Conservation (phyloP, 2,797 vertebrate genomes). For the Karalla daura region DNA sequence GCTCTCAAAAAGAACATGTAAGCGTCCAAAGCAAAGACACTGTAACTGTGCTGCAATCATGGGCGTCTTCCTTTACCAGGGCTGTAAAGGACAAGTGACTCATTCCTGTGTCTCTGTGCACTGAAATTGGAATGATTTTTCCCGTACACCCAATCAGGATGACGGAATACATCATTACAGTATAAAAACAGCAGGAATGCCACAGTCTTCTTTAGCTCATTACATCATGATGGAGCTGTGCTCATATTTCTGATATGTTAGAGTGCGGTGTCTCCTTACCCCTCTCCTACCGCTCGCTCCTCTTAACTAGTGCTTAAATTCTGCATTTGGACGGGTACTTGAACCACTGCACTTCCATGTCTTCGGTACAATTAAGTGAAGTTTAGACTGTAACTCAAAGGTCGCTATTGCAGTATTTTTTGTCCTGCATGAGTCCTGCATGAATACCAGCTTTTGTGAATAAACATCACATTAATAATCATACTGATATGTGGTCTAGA, state of each 20-base stretch:
- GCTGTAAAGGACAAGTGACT: background rate
- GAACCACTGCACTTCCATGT: too few relatives aligned
- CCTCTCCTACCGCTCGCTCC: too few relatives aligned
- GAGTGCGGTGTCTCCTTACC: too few relatives aligned
- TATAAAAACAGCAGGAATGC: background rate
- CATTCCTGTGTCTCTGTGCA: background rate
- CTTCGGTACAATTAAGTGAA: too few relatives aligned
- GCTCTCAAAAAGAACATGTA: conserved; percentile 4
- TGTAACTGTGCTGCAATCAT: background rate
- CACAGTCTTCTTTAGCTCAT: conserved; percentile 11
- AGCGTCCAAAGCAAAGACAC: conserved; percentile 14
- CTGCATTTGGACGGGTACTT: too few relatives aligned
- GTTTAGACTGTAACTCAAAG: too few relatives aligned
- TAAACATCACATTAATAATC: too few relatives aligned
- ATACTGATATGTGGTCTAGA: background rate
- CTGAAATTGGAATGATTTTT: conserved; percentile 1
- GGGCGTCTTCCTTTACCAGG: background rate
- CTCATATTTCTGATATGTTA: conserved; percentile 12
- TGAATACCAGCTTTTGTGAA: background rate
- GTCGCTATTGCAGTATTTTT: too few relatives aligned
- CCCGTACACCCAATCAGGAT: conserved; percentile 14
- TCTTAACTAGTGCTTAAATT: too few relatives aligned
- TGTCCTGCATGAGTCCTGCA: too few relatives aligned
- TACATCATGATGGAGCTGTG: conserved; percentile 8
- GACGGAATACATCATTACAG: conserved; percentile 1